Base-by-base conservation (phyloP, 2,888 invertebrate species). In the Metallyticus violacea region DNA sequence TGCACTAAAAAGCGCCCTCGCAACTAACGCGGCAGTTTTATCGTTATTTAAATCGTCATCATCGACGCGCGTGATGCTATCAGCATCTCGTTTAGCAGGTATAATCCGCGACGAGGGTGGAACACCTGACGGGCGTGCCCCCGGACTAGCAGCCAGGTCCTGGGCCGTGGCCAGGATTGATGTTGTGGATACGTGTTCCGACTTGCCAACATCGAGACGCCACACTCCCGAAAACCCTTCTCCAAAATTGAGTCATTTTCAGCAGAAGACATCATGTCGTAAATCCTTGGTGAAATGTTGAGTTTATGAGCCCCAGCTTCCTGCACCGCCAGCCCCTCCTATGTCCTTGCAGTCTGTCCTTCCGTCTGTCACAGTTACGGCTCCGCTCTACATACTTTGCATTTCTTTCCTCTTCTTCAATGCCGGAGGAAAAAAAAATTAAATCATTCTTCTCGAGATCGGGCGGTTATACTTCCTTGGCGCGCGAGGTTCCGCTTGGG, bases 231-330 rank as follows among this genome's bases (percentile, higher is more conserved):
- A 7, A 7, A 9, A 1, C 27, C 28, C 81, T 28, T 77, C 83
- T 3, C 77, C 7, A 78, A 76, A 77, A 85, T 85, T 77, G 76
- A 85, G 85, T 79, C 85, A 85, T 85, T 78, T 82, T 85, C 78
- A 85, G 27, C 77, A 25, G 78, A 29, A 77, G 77, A 85, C 85
- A 85, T 85, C 26, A 78, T 85, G 83, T 83, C 83, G 79, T 79
- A 26, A 79, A 79, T 79, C 79, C 79, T 79, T n/a, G n/a, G 79
- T 79, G 79, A 79, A 79, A 27, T 79, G 79, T 26, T 27, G 79
- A 79, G 26, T 79, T 79, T 79, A 79, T 79, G 27, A 79, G 27
- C n/a, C 40, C 40, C 5, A 79, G 79, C 79, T 9, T 9, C 25
- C n/a, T n/a, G n/a, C n/a, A n/a, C n/a, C n/a, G n/a, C n/a, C n/a